Conservation (phyloP, 2,113 vertebrate genomes). For the Sprattus sprattus region DNA sequence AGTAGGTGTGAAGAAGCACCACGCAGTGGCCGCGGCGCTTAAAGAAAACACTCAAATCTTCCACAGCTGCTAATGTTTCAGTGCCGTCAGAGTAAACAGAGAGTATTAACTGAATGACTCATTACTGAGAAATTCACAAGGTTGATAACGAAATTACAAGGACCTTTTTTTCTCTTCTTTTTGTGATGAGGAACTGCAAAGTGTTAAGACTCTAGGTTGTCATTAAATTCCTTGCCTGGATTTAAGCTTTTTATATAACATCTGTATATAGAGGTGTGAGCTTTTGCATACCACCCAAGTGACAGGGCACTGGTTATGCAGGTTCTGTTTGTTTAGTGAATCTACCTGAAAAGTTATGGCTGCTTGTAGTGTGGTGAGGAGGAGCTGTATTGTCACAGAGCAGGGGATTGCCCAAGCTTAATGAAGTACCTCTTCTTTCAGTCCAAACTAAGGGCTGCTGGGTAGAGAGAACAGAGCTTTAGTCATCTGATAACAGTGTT, state of each 20-base stretch:
- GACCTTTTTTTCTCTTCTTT: too few species aligned
- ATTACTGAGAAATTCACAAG: too few species aligned
- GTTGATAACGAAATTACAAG: too few species aligned
- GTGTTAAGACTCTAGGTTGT: not conserved
- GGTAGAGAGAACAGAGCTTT: not conserved
- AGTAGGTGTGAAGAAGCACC: slow-evolving; percentile 56
- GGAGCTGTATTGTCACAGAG: too few species aligned
- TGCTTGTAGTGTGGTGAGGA: not conserved
- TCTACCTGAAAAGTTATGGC: not conserved
- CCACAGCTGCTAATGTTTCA: too few species aligned
- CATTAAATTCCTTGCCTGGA: too few species aligned
- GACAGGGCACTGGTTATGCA: not conserved
- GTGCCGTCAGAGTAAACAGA: too few species aligned
- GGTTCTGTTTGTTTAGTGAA: not conserved
- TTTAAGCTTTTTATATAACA: not conserved
- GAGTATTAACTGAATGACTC: too few species aligned
- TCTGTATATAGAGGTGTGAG: not conserved
- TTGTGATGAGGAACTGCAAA: not conserved
- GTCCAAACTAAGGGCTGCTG: not conserved
- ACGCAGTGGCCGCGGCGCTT: not conserved
- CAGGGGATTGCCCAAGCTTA: too few species aligned
- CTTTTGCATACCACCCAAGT: not conserved
- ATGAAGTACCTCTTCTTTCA: too few species aligned
- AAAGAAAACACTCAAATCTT: not conserved
- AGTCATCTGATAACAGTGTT: not conserved